Evolutionary conservation across 2,797 vertebrate species (phyloP).

Genomic region (Ceryle rudis): DNA sequence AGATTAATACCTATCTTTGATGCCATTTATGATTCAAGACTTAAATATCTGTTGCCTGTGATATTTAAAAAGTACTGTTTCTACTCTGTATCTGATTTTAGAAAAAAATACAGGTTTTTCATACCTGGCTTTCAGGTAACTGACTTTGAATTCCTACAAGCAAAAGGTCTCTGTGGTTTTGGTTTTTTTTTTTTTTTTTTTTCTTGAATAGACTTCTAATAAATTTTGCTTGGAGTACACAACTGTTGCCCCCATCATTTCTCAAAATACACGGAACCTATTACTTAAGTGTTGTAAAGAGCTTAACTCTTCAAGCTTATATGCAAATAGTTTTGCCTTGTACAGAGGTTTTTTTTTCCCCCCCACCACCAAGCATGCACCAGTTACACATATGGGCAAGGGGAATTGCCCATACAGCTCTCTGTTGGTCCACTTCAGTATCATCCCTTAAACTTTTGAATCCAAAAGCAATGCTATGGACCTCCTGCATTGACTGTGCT

Average conservation of each 20-base stretch:
- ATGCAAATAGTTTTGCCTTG: neutral
- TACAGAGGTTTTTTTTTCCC: neutral
- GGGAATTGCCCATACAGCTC: neutral
- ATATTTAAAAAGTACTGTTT: constrained; percentile 83
- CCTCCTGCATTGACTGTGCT: neutral
- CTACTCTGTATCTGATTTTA: constrained; percentile 85
- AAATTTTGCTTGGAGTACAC: constrained; percentile 89
- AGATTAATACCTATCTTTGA: constrained; percentile 79
- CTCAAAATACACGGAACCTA: neutral
- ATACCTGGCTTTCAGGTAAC: constrained; percentile 79
- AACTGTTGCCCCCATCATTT: constrained; percentile 53
- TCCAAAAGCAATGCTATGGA: neutral
- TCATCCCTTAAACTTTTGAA: neutral
- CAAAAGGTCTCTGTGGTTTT: constrained; percentile 79
- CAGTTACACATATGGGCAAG: accelerated
- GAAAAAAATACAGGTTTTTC: constrained; percentile 78
- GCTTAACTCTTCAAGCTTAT: neutral
- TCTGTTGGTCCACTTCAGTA: neutral
- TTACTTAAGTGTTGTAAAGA: neutral
- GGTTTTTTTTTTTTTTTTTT: constrained; percentile 53
- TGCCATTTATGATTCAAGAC: constrained; percentile 79
- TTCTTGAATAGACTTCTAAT: constrained; percentile 90
- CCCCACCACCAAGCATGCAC: too few species aligned
- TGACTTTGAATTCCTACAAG: constrained; percentile 83
- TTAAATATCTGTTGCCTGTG: constrained; percentile 82